Evolutionary conservation across 2,888 invertebrate genomes (phyloP).

Genomic region (Polyommatus iphigenia): DNA sequence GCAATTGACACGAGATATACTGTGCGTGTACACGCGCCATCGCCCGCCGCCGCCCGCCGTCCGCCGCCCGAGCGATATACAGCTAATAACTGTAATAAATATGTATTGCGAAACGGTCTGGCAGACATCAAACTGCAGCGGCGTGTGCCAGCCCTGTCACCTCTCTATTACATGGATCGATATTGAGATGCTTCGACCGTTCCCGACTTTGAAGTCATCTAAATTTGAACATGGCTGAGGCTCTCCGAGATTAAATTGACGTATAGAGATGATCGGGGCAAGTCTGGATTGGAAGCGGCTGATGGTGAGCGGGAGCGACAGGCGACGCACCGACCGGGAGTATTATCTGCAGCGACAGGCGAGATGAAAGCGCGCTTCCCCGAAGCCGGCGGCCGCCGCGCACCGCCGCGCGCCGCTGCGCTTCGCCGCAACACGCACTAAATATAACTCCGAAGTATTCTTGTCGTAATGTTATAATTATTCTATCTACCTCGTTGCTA

Average conservation of each 20-base stretch:
- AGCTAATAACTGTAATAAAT: background rate
- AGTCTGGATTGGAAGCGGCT: background rate
- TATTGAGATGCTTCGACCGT: background rate
- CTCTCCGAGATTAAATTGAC: background rate
- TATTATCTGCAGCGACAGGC: background rate
- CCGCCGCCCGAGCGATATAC: background rate
- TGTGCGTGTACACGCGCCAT: background rate
- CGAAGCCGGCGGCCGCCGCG: conserved; percentile 24
- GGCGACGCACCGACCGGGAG: background rate
- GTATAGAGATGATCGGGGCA: background rate
- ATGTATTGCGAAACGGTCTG: background rate
- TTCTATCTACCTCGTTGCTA: background rate
- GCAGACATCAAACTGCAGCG: background rate
- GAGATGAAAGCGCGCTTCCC: conserved; percentile 29
- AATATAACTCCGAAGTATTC: conserved; percentile 21
- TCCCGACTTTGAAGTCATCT: background rate
- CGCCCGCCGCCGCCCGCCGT: background rate
- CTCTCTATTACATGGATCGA: background rate
- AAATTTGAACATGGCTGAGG: background rate
- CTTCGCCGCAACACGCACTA: conserved; percentile 18
- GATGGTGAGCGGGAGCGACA: background rate
- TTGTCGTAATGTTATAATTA: background rate
- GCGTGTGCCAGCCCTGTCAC: background rate
- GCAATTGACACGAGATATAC: conserved; percentile 20
- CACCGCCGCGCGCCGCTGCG: conserved; percentile 22